Base-by-base conservation (phyloP, 2,888 invertebrate species). In the Eristalis intricaria region DNA sequence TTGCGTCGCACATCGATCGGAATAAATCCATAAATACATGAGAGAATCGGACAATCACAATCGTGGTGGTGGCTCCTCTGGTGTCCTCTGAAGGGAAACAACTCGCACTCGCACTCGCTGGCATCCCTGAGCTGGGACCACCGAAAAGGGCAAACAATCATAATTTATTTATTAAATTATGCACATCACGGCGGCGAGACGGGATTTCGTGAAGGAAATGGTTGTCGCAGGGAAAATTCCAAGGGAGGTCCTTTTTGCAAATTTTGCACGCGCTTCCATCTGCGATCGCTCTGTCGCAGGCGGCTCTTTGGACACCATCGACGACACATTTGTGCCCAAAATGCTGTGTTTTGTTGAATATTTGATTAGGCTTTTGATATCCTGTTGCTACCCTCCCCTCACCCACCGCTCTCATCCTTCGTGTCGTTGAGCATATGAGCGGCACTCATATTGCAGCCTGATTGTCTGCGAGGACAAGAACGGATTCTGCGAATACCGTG, bases 291-390 rank as follows among this genome's bases (percentile, higher is more conserved):
- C 38, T 50, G 19, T 26, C 26, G 29, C 82, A 86, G 93, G 93
- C 92, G 92, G 92, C 93, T 93, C 90, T 90, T 91, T 91, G 91
- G 90, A 93, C 93, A 93, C 92, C 90, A 90, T 91, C 86, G 65
- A 74, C 83, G 78, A 86, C 86, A 86, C 86, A 83, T 86, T 86
- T 86, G n/a, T n/a, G 83, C 86, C 77, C 78, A 83, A 86, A 86
- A 75, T 60, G 77, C 78, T 63, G 63, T 13, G 22, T 77, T 77
- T 38, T 74, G 60, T 58, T 89, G 89, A 87, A 89, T 89, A 89
- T 89, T 89, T 89, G 87, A 89, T 87, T 83, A 87, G 87, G 82
- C 60, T 32, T 29, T 4, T 79, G 43, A 79, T 88, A 56, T 83
- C 64, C 60, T 75, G 70, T 70, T 64, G 65, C 64, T 5, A 4